Evolutionary conservation across 2,113 vertebrate genomes (phyloP).

Genomic region (Rhinichthys klamathensis): DNA sequence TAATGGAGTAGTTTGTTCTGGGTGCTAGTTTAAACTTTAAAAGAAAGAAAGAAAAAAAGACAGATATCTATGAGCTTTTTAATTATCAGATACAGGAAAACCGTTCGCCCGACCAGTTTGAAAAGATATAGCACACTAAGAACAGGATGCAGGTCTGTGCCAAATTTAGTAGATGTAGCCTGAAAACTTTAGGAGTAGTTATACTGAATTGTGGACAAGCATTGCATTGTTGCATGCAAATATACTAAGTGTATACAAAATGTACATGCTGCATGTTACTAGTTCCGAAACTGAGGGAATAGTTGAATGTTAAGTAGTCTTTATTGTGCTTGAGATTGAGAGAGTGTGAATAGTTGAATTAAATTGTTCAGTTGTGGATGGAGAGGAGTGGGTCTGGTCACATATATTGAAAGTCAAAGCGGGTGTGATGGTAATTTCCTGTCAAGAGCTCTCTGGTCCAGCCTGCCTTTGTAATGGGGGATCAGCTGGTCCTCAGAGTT

Average conservation of each 20-base stretch:
- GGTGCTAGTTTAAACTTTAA: too few relatives aligned
- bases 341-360: conserved; percentile 5
- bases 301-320: neutral
- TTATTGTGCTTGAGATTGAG: conserved; percentile 37
- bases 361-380: conserved; percentile 14
- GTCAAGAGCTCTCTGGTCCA: conserved; percentile 82
- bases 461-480: conserved; percentile 79
- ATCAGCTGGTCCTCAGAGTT: conserved; percentile 80
- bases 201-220: neutral
- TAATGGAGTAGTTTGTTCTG: neutral
- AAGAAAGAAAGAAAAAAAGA: too few relatives aligned
- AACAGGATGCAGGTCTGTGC: neutral
- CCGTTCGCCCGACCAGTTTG: too few relatives aligned
- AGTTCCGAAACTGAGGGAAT: neutral
- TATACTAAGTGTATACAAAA: neutral
- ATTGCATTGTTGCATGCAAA: neutral
- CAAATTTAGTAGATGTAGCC: neutral
- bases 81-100: neutral
- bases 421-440: conserved; percentile 85
- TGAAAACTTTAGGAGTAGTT: neutral
- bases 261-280: neutral
- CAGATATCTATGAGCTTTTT: neutral
- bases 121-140: too few relatives aligned
- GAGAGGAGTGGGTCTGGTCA: conserved; percentile 35
- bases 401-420: conserved; percentile 62